Conservation (phyloP, 2,888 invertebrate genomes). For the Palloptera scutellata region DNA sequence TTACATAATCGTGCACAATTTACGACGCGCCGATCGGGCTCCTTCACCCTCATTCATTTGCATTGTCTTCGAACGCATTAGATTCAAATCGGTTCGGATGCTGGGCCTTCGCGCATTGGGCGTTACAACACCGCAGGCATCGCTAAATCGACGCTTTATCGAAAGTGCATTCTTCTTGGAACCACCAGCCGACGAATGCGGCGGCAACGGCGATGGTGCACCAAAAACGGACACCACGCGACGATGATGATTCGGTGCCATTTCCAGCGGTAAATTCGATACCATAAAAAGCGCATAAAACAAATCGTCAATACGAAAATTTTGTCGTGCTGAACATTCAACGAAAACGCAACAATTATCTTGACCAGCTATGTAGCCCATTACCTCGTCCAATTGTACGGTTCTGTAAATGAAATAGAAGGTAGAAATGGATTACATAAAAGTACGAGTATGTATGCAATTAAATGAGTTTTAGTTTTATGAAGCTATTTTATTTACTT, state of each 20-base stretch:
- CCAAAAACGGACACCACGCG: conserved; percentile 79
- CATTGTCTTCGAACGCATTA: conserved; percentile 85
- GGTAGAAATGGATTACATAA: neutral
- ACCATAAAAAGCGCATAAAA: conserved; percentile 85
- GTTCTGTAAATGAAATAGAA: conserved; percentile 66
- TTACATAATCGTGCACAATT: conserved; percentile 55
- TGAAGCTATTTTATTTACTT: conserved; percentile 66
- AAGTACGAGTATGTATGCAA: neutral
- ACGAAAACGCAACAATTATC: conserved; percentile 81
- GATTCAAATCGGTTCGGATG: conserved; percentile 87
- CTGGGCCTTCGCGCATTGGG: conserved; percentile 87
- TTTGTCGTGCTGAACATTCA: conserved; percentile 85
- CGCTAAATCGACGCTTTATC: conserved; percentile 82
- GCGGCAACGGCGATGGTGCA: conserved; percentile 78
- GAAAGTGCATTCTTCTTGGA: conserved; percentile 80
- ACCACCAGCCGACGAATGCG: conserved; percentile 71
- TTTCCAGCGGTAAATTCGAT: conserved; percentile 84
- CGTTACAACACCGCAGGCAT: conserved; percentile 89
- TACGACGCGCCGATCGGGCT: conserved; percentile 62
- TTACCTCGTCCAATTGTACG: conserved; percentile 79
- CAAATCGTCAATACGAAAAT: conserved; percentile 81
- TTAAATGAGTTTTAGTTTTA: neutral
- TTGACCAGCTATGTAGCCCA: conserved; percentile 79
- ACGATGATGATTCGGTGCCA: conserved; percentile 88
- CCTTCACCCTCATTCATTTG: conserved; percentile 75